Evolutionary conservation across 1,140 invertebrate genomes (phyloP), one percentile per base, ranked within the genome.

Genomic region (Drosophila rhopaloa): DNA sequence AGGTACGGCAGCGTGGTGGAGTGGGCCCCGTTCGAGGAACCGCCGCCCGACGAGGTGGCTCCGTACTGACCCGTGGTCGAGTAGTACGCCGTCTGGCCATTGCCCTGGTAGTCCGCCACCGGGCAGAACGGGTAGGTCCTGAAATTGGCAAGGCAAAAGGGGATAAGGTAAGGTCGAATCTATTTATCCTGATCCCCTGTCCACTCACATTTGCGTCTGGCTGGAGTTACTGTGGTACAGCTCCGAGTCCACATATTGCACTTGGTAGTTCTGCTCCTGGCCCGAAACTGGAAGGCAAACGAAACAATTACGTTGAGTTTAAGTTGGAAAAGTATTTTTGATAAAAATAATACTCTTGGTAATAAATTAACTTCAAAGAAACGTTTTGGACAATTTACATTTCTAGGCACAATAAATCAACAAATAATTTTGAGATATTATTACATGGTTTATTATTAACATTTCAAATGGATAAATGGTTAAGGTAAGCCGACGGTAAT

Each of bases 71-170:
- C 70, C 76, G 92, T 93, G 16, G 94, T 93, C 27, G 94, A 93
- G 76, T 94, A 93, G 51, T 92, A 92, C 6, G 65, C 65, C 14
- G 90, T 84, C 80, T 92, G 92, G 14, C 61, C 94, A 93, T 70
- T 93, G 91, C 61, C 93, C 73, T 94, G 95, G 71, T 95, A 94
- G 91, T 96, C 95, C 7, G 95, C 96, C 65, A 97, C 96, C 60
- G 96, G 96, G 91, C 97, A 97, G 40, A 97, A 96, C 66, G 96
- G 96, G 93, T 97, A 97, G 74, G 95, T 95, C 95, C 96, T 96
- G 79, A 5, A 35, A 60, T 32, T 10, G 60, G 1, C 11, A 19
- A 40, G 73, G 93, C 29, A 27, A 32, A 32, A 7, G 16, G 29
- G 8, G n/a, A 16, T 27, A 14, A 5, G 55, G 6, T 48, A 59